phyloP scores from a whole-genome alignment of 1,140 invertebrate genomes.

The Cyphomyrmex costatus region DNA sequence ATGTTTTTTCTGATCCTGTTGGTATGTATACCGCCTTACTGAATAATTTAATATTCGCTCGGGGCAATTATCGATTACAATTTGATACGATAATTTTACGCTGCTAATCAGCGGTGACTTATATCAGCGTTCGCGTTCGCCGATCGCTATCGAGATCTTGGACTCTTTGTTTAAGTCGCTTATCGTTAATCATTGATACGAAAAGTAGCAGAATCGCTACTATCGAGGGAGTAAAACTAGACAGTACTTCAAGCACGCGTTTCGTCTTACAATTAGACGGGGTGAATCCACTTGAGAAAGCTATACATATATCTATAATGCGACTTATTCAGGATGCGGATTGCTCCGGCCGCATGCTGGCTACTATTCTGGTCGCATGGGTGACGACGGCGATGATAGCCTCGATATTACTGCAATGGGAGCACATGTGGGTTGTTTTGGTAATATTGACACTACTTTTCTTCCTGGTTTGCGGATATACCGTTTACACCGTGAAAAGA shows the following conservation, averaged over 20 bases:
- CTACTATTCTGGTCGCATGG: conserved; percentile 80
- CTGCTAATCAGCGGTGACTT: background rate
- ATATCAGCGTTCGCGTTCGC: background rate
- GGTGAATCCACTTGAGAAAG: background rate
- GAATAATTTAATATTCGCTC: background rate
- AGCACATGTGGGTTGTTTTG: conserved; percentile 81
- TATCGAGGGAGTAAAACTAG: background rate
- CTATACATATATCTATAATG: background rate
- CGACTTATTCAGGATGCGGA: conserved; percentile 69
- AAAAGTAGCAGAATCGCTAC: background rate
- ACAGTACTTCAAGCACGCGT: background rate
- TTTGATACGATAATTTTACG: background rate
- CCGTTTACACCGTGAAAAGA: conserved; percentile 73
- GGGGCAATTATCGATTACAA: background rate
- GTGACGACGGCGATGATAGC: conserved; percentile 78
- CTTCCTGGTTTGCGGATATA: conserved; percentile 78
- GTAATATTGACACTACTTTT: conserved; percentile 79
- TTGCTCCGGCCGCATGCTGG: conserved; percentile 78
- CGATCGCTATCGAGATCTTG: background rate
- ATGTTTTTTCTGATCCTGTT: conserved; percentile 39
- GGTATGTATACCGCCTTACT: conserved; percentile 17
- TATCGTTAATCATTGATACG: background rate
- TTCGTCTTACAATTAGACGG: conserved; percentile 8
- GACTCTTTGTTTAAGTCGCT: background rate
- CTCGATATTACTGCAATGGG: conserved; percentile 79